phyloP scores from a whole-genome alignment of 53 echinoderm and acorn worm genomes.

The Holothuria leucospilota region DNA sequence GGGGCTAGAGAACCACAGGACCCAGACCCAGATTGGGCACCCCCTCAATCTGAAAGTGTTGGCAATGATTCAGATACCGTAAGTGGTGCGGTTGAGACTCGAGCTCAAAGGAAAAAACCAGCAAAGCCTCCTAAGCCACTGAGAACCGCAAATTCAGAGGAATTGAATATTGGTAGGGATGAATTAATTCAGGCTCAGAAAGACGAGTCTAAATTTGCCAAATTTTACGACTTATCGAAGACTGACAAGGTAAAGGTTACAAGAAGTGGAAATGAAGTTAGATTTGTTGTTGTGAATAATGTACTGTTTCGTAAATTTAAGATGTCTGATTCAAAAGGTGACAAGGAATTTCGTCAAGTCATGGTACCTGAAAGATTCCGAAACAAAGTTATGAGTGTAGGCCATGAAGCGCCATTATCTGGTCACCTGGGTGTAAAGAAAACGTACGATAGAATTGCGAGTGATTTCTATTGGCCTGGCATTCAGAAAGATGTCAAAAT shows the following conservation, averaged over 20 bases:
- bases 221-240: not conserved
- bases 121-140: slow-evolving; percentile 5
- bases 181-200: slow-evolving; percentile 3
- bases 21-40: too few relatives aligned
- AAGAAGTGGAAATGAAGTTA: slow-evolving; percentile 3
- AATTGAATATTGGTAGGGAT: not conserved
- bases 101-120: not conserved
- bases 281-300: not conserved
- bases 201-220: not conserved
- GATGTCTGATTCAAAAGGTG: not conserved
- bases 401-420: too few relatives aligned
- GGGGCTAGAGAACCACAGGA: too few relatives aligned
- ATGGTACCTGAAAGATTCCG: too few relatives aligned
- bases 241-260: not conserved
- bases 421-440: slow-evolving; percentile 24
- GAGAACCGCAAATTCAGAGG: slow-evolving; percentile 5
- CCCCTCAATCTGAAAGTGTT: too few relatives aligned
- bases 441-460: not conserved
- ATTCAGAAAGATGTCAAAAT: too few relatives aligned
- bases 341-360: too few relatives aligned
- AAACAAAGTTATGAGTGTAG: too few relatives aligned
- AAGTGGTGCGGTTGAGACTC: slow-evolving; percentile 33
- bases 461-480: too few relatives aligned
- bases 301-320: not conserved
- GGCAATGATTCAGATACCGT: not conserved